Evolutionary conservation across 2,797 vertebrate species (phyloP), one percentile per base, ranked within the genome.

Genomic region (Hippocampus kuda): DNA sequence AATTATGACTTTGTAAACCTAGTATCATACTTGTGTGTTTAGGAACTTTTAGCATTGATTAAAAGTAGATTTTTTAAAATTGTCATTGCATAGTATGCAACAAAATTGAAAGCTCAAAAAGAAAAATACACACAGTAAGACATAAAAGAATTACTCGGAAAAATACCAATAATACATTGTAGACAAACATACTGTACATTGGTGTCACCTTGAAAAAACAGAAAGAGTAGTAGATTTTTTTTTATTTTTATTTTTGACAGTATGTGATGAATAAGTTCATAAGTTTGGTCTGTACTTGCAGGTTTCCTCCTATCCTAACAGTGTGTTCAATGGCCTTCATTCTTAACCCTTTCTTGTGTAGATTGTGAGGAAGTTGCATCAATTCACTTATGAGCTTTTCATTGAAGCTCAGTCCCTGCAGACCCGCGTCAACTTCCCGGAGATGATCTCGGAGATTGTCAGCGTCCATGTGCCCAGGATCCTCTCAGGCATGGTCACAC

Each of bases 381-480:
- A 98, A 88, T 98, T 97, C 90, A 96, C 94, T 69, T 97, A 96
- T 60, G 94, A 98, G 81, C 93, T 96, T 59, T 92, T 94, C 75
- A 90, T 94, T 76, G 94, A 95, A 85, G 91, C 94, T 0, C 93
- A 95, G 72, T 91, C 93, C 85, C 91, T 94, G 84, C 94, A 92
- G 57, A 89, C 75, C 4, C 79, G 66, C 0, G 92, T 98, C 87
- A 93, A 91, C 89, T 98, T 94, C 84, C 95, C 95, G 0, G 95
- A 98, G 90, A 98, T 98, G 95, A 96, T 98, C 90, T 93, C 94
- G 0, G 95, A 98, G 89, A 97, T 98, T 72, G 95, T 98, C 82
- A 95, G 94, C 69, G 93, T 95, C 66, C 95, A 98, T 68, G 94
- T 98, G 77, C 95, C 95, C 87, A 96, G 95, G 91, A 95, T 97